Base-by-base conservation (phyloP, 2,113 vertebrate species). In the Pelecanus crispus region DNA sequence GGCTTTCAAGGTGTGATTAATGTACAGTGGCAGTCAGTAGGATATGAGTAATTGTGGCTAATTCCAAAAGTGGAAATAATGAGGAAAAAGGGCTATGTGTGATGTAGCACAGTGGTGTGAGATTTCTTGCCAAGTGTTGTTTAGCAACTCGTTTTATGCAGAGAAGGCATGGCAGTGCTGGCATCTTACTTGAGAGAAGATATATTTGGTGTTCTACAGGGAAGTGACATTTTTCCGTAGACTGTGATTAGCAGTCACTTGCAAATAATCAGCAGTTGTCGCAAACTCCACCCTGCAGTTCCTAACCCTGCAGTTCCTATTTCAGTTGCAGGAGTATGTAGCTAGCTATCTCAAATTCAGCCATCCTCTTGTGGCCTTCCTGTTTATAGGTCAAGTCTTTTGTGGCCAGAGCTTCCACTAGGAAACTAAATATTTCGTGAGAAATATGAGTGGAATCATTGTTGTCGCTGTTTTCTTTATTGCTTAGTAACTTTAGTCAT, bases 301-400 rank as follows among this genome's bases (percentile, higher is more conserved):
- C 90, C 75, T 92, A 44, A 79, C 65, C 38, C 25, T 81, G 65
- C 42, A 7, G 29, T 49, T 83, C 90, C 75, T 92, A 44, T n/a
- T 86, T 42, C 63, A 47, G 50, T 66, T 86, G 84, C 67, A 86
- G 90, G 49, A 94, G 72, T 77, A 77, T 88, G 40, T 45, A 72
- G 17, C 61, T 85, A 36, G 36, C 91, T 92, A 26, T 65, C 95
- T 89, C 85, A 82, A 91, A 96, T 94, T 91, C 90, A 90, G 52
- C 32, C 50, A 88, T 75, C 68, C 7, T 78, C 68, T 32, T 49
- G 75, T 86, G 96, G 44, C 96, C 92, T 96, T 90, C 94, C 38
- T 93, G 91, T 90, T 91, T 96, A 84, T 38, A 91, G 96, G 94
- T 96, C 88, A 95, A 13, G 92, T 84, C 92, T 95, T 92, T 56